Conservation (phyloP, 2,888 invertebrate species). For the Orthosia cruda region DNA sequence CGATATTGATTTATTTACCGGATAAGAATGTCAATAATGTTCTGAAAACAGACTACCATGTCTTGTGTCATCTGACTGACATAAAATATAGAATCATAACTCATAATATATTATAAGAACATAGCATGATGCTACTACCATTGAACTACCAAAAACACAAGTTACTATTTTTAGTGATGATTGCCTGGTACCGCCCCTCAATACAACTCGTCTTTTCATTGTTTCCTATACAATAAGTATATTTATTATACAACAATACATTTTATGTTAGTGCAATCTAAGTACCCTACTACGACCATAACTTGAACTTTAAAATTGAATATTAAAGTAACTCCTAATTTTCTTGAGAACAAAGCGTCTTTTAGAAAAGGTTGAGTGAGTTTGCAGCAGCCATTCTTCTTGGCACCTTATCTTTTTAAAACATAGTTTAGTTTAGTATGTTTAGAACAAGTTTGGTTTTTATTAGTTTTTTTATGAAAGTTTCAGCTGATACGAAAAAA, state of each 20-base stretch:
- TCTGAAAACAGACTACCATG: no score
- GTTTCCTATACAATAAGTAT: not conserved
- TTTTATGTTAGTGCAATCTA: not conserved
- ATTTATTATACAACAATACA: slow-evolving; percentile 6
- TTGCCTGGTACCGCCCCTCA: slow-evolving; percentile 7
- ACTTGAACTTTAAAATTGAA: slow-evolving; percentile 38
- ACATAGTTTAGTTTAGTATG: slow-evolving; percentile 40
- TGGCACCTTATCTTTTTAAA: slow-evolving; percentile 28
- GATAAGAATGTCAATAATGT: no score
- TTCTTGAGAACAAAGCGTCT: slow-evolving; percentile 44
- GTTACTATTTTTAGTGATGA: not conserved
- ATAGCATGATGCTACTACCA: no score
- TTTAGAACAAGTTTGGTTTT: slow-evolving; percentile 17
- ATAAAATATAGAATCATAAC: no score
- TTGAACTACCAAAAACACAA: not conserved
- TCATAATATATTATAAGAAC: no score
- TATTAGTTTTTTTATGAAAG: not conserved
- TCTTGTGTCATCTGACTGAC: no score
- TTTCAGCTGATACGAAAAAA: not conserved
- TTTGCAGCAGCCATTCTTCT: slow-evolving; percentile 48
- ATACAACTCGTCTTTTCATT: not conserved
- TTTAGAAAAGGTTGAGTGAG: slow-evolving; percentile 47
- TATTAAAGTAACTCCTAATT: slow-evolving; percentile 37
- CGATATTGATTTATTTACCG: no score
- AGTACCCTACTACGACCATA: slow-evolving; percentile 24